Conservation (phyloP, 2,113 vertebrate genomes). For the Corythaixoides concolor region DNA sequence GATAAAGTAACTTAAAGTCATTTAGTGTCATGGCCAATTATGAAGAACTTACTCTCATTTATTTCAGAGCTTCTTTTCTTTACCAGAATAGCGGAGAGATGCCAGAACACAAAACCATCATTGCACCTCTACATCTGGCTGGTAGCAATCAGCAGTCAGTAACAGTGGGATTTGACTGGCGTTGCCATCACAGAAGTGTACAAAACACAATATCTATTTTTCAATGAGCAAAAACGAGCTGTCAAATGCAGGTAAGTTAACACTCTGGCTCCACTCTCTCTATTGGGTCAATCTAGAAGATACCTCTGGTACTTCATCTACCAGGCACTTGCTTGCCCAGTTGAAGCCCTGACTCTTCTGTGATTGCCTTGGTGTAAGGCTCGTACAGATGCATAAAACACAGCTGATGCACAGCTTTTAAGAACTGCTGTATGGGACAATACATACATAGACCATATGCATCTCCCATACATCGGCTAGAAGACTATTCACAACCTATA, state of each 20-base stretch:
- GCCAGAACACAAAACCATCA: background rate
- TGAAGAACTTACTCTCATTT: background rate
- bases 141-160: background rate
- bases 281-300: background rate
- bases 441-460: background rate
- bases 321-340: background rate
- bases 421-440: background rate
- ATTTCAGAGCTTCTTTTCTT: background rate
- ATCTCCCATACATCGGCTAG: background rate
- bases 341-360: background rate
- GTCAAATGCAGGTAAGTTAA: fast-evolving
- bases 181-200: background rate
- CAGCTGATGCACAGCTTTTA: background rate
- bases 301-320: too few relatives aligned
- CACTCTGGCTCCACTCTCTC: background rate
- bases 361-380: background rate
- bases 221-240: background rate
- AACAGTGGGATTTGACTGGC: background rate
- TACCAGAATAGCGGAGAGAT: background rate
- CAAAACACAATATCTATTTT: background rate
- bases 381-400: background rate
- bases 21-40: background rate
- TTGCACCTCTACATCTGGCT: background rate
- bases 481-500: background rate
- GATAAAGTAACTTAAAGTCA: background rate